Percentiles rank a stretch among this genome's conserved stretches.
Conservation (phyloP, 2,797 vertebrate species). For the Oreochromis grahami region DNA sequence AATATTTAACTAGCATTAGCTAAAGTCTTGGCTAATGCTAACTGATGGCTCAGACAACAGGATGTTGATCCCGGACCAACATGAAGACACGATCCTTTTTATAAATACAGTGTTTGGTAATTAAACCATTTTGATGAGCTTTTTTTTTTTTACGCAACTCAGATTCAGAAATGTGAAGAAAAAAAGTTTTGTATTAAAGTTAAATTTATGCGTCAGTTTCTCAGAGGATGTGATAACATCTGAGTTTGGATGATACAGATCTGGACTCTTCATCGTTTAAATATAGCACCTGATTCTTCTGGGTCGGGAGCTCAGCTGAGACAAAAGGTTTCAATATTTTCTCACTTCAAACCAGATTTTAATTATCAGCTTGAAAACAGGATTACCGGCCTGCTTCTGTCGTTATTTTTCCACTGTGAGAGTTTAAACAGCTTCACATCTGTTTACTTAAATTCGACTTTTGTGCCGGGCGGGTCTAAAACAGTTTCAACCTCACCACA, state of each 20-base stretch:
- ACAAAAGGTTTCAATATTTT: background rate
- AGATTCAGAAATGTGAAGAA: background rate
- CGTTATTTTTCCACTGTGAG: background rate
- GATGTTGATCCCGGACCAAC: background rate
- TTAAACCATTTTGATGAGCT: background rate
- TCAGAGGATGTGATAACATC: background rate
- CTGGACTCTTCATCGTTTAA: background rate
- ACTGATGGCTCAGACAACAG: background rate
- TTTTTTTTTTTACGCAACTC: background rate
- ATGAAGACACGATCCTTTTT: background rate
- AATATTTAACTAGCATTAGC: background rate
- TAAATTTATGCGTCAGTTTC: background rate
- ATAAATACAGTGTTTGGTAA: background rate
- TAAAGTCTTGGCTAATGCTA: background rate
- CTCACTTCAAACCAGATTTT: background rate
- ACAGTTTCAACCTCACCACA: background rate
- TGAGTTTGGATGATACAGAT: background rate
- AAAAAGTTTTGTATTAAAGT: background rate
- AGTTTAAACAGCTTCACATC: background rate
- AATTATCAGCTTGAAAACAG: background rate
- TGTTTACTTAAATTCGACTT: accelerated
- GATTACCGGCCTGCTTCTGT: background rate
- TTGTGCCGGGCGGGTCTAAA: background rate
- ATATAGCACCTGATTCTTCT: background rate
- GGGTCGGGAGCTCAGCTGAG: background rate